Percentiles rank a stretch among this genome's conserved stretches.
phyloP scores from a whole-genome alignment of 1,140 invertebrate species.

The Trinorchestia longiramus region DNA sequence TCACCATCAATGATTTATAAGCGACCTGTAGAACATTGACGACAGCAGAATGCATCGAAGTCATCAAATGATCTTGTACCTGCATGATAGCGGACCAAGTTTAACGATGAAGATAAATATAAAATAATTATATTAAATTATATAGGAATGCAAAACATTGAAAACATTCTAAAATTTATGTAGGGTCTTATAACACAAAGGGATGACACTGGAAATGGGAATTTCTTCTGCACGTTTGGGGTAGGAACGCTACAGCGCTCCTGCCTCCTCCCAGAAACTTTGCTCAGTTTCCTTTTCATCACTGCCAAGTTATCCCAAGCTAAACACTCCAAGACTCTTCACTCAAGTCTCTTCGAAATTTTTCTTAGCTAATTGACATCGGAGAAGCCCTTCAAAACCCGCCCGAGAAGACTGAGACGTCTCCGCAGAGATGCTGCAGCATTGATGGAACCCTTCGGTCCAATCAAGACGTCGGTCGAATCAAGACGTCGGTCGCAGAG shows the following conservation, averaged over 20 bases:
- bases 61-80: not conserved
- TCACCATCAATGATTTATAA: not conserved
- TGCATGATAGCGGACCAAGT: not conserved
- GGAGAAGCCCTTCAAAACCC: slow-evolving; percentile 4
- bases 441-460: not conserved
- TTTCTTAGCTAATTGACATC: slow-evolving; percentile 49
- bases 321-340: slow-evolving; percentile 46
- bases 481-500: too few species aligned
- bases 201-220: not conserved
- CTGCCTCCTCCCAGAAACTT: not conserved
- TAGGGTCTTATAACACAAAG: not conserved
- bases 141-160: not conserved
- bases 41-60: not conserved
- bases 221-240: not conserved
- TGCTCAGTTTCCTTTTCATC: not conserved
- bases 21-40: not conserved
- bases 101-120: not conserved
- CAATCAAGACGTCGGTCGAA: too few species aligned
- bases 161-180: not conserved
- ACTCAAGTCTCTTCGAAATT: slow-evolving; percentile 36
- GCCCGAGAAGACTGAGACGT: not conserved
- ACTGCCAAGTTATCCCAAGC: slow-evolving; percentile 19
- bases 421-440: not conserved
- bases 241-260: not conserved
- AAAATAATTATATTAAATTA: not conserved